Conservation (phyloP, 2,797 vertebrate genomes). For the Meriones psammophilus region DNA sequence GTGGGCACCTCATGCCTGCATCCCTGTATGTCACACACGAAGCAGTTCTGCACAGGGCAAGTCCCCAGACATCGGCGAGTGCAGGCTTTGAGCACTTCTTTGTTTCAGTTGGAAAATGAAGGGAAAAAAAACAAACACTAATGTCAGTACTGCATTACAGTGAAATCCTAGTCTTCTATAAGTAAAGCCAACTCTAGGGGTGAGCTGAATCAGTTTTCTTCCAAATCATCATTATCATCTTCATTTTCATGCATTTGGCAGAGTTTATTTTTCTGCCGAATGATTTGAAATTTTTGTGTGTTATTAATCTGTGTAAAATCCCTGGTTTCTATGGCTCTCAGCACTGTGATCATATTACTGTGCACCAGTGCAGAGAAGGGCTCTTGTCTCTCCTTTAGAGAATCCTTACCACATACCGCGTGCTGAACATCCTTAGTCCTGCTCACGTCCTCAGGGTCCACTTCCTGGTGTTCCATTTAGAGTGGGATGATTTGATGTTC, state of each 20-base stretch:
- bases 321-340: neutral
- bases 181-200: neutral
- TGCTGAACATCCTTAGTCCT: neutral
- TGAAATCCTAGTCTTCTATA: neutral
- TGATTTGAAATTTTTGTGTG: neutral
- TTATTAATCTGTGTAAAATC: neutral
- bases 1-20: neutral
- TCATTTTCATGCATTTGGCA: neutral
- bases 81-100: neutral
- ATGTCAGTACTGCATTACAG: neutral
- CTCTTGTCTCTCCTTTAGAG: neutral
- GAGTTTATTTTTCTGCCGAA: neutral
- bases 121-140: neutral
- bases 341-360: neutral
- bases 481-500: neutral
- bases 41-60: neutral
- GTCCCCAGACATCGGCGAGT: neutral
- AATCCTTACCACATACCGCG: neutral
- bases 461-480: neutral
- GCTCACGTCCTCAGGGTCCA: neutral
- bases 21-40: neutral
- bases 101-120: slow-evolving; percentile 38
- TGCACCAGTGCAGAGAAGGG: neutral
- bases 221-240: neutral
- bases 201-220: neutral